Evolutionary conservation across 2,888 invertebrate genomes (phyloP).

Genomic region (Corbicula japonica): DNA sequence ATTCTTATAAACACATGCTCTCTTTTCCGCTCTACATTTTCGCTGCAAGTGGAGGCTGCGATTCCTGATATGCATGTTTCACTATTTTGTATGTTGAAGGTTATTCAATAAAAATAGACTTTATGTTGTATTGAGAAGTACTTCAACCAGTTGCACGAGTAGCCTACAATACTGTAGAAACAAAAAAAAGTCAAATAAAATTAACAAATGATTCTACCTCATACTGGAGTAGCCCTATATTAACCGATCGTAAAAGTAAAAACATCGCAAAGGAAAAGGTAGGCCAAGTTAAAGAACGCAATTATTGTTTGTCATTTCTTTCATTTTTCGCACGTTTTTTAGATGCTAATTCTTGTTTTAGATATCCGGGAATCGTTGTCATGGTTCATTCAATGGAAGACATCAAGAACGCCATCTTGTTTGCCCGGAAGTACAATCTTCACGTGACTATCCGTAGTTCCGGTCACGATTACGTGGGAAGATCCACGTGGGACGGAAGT

Average conservation of each 20-base stretch:
- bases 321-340: too few species aligned
- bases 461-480: conserved; percentile 72
- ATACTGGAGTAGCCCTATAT: background rate
- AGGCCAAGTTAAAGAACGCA: background rate
- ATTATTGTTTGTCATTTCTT: too few species aligned
- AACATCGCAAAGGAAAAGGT: background rate
- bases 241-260: background rate
- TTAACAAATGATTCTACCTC: background rate
- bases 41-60: too few species aligned
- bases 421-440: conserved; percentile 67
- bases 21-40: too few species aligned
- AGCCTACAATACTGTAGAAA: too few species aligned
- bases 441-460: conserved; percentile 66
- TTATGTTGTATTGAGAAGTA: too few species aligned
- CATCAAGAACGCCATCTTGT: conserved; percentile 63
- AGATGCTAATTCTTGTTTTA: too few species aligned
- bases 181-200: background rate
- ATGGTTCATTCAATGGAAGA: conserved; percentile 62
- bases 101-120: too few species aligned
- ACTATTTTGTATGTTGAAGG: too few species aligned
- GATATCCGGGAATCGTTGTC: conserved; percentile 51
- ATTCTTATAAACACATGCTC: too few species aligned
- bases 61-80: too few species aligned
- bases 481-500: conserved; percentile 65
- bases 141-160: too few species aligned